These are phyloP conservation scores for Xenopus tropicalis DNA, from an alignment of 2,113 vertebrate genomes.

Conservation along the genomic window UCB_Xtro_10.0 CM004444.2:80537001-80537500, in stretches of 20 bases:
- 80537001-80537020: too few relatives aligned
- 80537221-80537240: neutral
- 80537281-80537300: neutral
- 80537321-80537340: neutral
- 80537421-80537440: too few relatives aligned
- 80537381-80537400: neutral
- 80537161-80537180: neutral
- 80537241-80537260: neutral
- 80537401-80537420: neutral
- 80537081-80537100: too few relatives aligned
- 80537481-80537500: too few relatives aligned
- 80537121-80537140: neutral
- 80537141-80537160: neutral
- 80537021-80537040: too few relatives aligned
- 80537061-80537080: too few relatives aligned
- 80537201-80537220: neutral
- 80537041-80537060: too few relatives aligned
- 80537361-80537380: neutral
- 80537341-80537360: neutral
- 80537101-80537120: too few relatives aligned
- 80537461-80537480: too few relatives aligned
- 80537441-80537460: too few relatives aligned
- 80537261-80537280: neutral
- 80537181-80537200: neutral
- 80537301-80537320: neutral